These are phyloP conservation scores for Amphilophus citrinellus DNA, from an alignment of 2,113 vertebrate genomes.

Conservation along the genomic window DNA sequence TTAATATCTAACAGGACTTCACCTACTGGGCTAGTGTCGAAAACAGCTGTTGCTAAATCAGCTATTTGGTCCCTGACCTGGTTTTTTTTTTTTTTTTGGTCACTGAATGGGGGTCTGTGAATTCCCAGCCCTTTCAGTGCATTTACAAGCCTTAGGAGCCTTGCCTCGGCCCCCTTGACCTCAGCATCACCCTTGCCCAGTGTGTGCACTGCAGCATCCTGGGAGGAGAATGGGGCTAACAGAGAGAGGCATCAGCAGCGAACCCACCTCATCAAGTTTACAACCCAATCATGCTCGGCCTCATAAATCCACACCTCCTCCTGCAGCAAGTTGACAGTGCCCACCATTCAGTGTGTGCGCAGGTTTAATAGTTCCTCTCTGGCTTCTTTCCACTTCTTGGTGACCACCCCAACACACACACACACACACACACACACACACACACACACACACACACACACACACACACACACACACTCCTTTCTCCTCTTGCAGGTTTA, in stretches of 20 bases:
- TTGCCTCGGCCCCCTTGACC: conserved; percentile 82
- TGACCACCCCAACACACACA: conserved; percentile 48
- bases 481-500: conserved; percentile 80
- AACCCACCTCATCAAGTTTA: conserved; percentile 86
- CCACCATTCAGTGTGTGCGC: conserved; percentile 82
- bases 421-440: background rate
- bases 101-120: conserved; percentile 84
- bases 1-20: background rate
- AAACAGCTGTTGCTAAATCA: conserved; percentile 86
- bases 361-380: conserved; percentile 78
- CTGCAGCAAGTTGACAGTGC: conserved; percentile 87
- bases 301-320: conserved; percentile 92
- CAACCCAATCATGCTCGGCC: conserved; percentile 86
- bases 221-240: conserved; percentile 63
- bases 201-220: conserved; percentile 70
- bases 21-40: conserved; percentile 37
- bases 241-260: conserved; percentile 68
- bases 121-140: conserved; percentile 85
- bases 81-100: conserved; percentile 71
- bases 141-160: conserved; percentile 89
- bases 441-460: background rate
- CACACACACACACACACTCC: background rate
- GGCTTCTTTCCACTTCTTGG: conserved; percentile 78
- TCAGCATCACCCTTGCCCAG: conserved; percentile 80
- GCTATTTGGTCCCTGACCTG: conserved; percentile 89